Conservation (phyloP, 2,797 vertebrate genomes). For the Setipinna tenuifilis region DNA sequence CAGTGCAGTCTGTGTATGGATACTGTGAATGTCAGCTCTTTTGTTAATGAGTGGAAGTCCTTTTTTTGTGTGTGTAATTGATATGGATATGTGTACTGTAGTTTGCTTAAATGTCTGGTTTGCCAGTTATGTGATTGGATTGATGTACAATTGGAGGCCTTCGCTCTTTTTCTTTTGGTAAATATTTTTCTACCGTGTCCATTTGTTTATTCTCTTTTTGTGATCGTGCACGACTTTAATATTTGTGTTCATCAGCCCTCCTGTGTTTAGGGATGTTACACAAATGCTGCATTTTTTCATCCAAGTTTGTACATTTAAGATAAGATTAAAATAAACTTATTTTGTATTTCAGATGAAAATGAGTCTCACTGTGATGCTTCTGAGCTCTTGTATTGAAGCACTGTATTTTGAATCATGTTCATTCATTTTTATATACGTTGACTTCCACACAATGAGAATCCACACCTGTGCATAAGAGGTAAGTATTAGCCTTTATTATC, state of each 20-base stretch:
- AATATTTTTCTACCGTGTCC: constrained; percentile 35
- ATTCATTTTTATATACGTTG: no score
- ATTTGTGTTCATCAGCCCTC: constrained; percentile 35
- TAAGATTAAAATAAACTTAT: constrained; percentile 53
- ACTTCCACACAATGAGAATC: no score
- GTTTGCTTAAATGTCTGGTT: constrained; percentile 9
- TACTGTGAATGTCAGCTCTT: background rate
- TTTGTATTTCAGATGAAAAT: constrained; percentile 51
- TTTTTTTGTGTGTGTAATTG: background rate
- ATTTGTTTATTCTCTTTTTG: constrained; percentile 33
- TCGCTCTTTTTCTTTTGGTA: constrained; percentile 22
- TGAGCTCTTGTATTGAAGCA: no score
- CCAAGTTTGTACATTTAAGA: constrained; percentile 52
- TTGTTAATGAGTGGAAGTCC: constrained; percentile 8
- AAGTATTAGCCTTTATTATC: no score
- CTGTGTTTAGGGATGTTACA: constrained; percentile 44
- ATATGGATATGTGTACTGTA: constrained; percentile 20
- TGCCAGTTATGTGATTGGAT: constrained; percentile 34
- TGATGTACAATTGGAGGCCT: constrained; percentile 44
- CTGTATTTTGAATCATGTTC: no score
- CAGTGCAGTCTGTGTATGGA: constrained; percentile 7
- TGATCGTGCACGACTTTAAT: constrained; percentile 38
- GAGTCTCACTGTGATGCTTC: background rate
- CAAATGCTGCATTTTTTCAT: constrained; percentile 56
- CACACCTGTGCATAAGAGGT: no score